Evolutionary conservation across 2,888 invertebrate species (phyloP).

Genomic region (Iselma pallidipennis): DNA sequence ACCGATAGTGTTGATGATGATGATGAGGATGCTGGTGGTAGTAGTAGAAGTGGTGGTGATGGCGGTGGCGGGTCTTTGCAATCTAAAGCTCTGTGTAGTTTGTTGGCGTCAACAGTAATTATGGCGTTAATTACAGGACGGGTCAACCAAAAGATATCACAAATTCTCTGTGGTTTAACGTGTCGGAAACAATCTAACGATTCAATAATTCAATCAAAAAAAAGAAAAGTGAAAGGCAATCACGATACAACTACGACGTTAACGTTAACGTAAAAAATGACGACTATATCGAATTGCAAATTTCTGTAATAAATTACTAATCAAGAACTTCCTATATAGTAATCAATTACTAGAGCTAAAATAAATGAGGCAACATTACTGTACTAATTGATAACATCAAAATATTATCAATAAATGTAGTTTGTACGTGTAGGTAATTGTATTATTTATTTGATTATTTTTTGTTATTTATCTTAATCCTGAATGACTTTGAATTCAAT

Average conservation of each 20-base stretch:
- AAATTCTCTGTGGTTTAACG: background rate
- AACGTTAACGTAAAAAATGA: background rate
- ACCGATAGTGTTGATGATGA: background rate
- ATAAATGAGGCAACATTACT: background rate
- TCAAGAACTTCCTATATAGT: background rate
- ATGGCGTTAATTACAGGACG: conserved; percentile 25
- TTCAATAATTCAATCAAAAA: background rate
- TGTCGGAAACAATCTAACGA: background rate
- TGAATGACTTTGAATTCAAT: too few species aligned
- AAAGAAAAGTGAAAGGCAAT: background rate
- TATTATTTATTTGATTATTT: too few species aligned
- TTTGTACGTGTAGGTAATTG: too few species aligned
- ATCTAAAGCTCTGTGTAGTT: background rate
- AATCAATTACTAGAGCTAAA: background rate
- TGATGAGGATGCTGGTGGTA: background rate
- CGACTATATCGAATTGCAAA: background rate
- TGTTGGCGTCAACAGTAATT: background rate
- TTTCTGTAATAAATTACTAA: background rate
- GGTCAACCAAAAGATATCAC: conserved; percentile 5
- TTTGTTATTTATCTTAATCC: too few species aligned
- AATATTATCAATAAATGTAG: too few species aligned
- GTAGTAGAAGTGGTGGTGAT: background rate
- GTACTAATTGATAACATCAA: background rate
- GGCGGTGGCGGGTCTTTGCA: background rate
- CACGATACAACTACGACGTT: background rate